Base-by-base conservation (phyloP, 2,113 vertebrate species). In the Hepsetus odoe region DNA sequence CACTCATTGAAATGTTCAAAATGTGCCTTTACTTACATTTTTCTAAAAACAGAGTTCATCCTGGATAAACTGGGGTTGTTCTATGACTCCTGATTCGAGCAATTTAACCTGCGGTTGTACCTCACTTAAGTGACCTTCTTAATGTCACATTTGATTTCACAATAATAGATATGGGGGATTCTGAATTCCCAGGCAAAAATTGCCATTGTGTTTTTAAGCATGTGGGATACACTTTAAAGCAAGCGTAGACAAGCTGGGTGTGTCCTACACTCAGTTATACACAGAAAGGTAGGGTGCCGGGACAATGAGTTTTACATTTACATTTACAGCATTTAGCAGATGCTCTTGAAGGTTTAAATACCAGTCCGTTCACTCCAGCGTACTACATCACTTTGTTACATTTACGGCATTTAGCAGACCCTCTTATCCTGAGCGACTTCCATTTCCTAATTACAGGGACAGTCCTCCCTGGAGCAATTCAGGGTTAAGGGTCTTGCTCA, bases 201-300 rank as follows among this genome's bases (percentile, higher is more conserved):
- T 33, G 35, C 40, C n/a, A 24, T 65, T 75, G 71, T 76, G 62
- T 77, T 33, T 81, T 13, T 33, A 22, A 73, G 49, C 14, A 32
- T 44, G 35, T 46, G 53, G 55, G 22, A 74, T 75, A 12, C 66
- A 73, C 74, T 53, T 76, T 49, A 59, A 84, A 79, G 65, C 4
- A 20, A 72, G 46, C 32, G 73, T 35, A 73, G 62, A 16, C 30
- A 10, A 69, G 13, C 26, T 1, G 10, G 33, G 51, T 18, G 73
- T 2, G 13, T 53, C 30, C 16, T 13, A 24, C 9, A 33, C 42
- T 22, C 20, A 14, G 38, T 11, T 77, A 28, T 24, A 46, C 30
- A 77, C 64, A 51, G 20, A 62, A 20, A 8, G 32, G 20, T 26
- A 49, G 28, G 38, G 44, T 49, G 42, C 38, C 26, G 49, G 56